A percentile compares a stretch with the other conserved stretches of the same genome.
phyloP scores from a whole-genome alignment of 2,888 invertebrate species.

The Eupithecia exiguata region DNA sequence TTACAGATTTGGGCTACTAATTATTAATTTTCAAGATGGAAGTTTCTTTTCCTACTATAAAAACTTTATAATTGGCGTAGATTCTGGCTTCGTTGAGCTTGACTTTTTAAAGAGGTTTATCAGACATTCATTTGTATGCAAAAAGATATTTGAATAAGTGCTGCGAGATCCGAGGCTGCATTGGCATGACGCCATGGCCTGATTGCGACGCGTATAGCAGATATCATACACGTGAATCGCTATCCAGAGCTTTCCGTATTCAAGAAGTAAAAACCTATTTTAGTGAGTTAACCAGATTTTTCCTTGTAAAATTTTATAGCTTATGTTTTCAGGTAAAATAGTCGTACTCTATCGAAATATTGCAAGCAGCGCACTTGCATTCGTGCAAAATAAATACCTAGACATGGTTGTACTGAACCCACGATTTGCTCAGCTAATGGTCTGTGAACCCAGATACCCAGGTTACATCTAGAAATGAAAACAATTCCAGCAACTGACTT shows the following conservation, averaged over 20 bases:
- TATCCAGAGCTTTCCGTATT: constrained; percentile 11
- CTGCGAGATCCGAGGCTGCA: constrained; percentile 26
- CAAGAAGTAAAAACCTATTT: background rate
- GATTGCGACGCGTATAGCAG: constrained; percentile 35
- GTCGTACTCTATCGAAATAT: background rate
- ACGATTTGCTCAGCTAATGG: constrained; percentile 19
- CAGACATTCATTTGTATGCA: constrained; percentile 10
- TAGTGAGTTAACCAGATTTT: background rate
- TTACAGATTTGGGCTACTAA: constrained; percentile 1
- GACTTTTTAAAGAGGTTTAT: constrained; percentile 7
- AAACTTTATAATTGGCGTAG: background rate
- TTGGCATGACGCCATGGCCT: constrained; percentile 40
- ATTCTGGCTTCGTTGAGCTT: background rate
- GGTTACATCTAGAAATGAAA: background rate
- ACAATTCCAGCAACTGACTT: background rate
- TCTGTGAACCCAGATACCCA: constrained; percentile 6
- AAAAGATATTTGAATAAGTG: constrained; percentile 30
- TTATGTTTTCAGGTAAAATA: background rate
- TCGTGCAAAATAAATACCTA: background rate
- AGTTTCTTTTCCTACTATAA: background rate
- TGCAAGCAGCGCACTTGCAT: background rate
- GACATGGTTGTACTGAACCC: background rate
- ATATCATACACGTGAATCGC: constrained; percentile 2
- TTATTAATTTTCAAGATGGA: background rate
- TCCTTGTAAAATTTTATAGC: background rate